A percentile compares a stretch with the other conserved stretches of the same genome.
These are phyloP conservation scores for Allacma fusca DNA, from an alignment of 2,888 invertebrate genomes.

Conservation along the genomic window DNA sequence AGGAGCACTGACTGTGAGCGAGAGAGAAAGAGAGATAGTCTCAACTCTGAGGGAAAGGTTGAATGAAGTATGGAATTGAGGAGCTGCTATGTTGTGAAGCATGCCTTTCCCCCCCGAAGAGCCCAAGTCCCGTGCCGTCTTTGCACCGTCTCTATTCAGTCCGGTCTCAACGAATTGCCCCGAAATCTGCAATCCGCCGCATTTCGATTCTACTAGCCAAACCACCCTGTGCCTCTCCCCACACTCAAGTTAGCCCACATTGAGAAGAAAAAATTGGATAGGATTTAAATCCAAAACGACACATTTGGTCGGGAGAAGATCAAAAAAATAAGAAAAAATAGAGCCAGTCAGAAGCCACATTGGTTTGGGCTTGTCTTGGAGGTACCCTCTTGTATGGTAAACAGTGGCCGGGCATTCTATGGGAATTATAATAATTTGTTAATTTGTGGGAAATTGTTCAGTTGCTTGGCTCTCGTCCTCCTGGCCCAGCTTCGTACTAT, in stretches of 20 bases:
- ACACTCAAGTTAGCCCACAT: constrained; percentile 35
- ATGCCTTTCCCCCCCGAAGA: constrained; percentile 14
- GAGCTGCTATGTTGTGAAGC: neutral
- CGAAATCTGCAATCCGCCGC: constrained; percentile 43
- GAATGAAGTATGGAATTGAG: constrained; percentile 36
- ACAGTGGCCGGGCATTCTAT: neutral
- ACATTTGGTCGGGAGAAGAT: neutral
- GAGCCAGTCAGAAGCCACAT: constrained; percentile 10
- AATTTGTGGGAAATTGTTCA: constrained; percentile 24
- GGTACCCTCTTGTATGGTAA: constrained; percentile 14
- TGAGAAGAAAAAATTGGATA: constrained; percentile 5
- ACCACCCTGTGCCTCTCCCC: constrained; percentile 41
- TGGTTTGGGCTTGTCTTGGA: constrained; percentile 17
- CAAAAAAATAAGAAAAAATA: neutral
- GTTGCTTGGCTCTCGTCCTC: neutral
- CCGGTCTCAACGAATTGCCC: constrained; percentile 26
- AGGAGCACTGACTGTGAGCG: constrained; percentile 3
- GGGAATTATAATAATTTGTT: constrained; percentile 28
- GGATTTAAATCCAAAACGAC: constrained; percentile 19
- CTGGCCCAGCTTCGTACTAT: neutral
- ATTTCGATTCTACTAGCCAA: constrained; percentile 40
- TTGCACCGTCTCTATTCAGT: constrained; percentile 16
- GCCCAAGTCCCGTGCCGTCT: neutral
- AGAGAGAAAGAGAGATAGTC: constrained; percentile 17
- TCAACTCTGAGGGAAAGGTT: constrained; percentile 32